Percentiles rank a stretch among this genome's conserved stretches.
Evolutionary conservation across 2,797 vertebrate genomes (phyloP).

Genomic region (Cyprinella venusta): DNA sequence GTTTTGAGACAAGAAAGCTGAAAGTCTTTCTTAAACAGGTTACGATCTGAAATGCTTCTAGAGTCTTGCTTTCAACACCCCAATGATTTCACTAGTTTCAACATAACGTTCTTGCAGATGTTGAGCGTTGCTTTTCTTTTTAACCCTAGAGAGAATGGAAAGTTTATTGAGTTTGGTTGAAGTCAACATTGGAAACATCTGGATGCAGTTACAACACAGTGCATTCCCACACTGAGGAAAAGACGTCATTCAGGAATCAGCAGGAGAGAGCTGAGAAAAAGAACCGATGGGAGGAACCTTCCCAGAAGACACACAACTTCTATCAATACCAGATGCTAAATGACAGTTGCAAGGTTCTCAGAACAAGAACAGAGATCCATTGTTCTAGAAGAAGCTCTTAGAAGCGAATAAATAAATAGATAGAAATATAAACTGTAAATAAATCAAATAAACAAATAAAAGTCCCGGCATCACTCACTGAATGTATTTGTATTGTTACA

Average conservation of each 20-base stretch:
- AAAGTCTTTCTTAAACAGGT: not conserved
- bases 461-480: not conserved
- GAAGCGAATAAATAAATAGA: not conserved
- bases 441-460: constrained; percentile 3
- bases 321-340: constrained; percentile 41
- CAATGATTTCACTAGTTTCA: not conserved
- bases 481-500: too few relatives aligned
- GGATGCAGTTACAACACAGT: constrained; percentile 37
- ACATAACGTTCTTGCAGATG: constrained; percentile 29
- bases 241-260: constrained; percentile 24
- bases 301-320: constrained; percentile 26
- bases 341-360: constrained; percentile 31
- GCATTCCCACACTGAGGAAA: constrained; percentile 6
- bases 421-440: not conserved
- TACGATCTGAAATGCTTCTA: not conserved
- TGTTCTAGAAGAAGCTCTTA: constrained; percentile 21
- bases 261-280: constrained; percentile 13
- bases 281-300: constrained; percentile 25
- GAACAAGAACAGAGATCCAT: constrained; percentile 29
- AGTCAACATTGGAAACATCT: constrained; percentile 57
- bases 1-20: not conserved
- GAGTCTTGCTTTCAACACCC: not conserved
- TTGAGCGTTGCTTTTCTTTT: constrained; percentile 21
- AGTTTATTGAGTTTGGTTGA: constrained; percentile 37
- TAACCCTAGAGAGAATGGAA: constrained; percentile 33